Evolutionary conservation across 2,888 invertebrate genomes (phyloP), one percentile per base, ranked within the genome.

Genomic region (Coleophora deauratella): DNA sequence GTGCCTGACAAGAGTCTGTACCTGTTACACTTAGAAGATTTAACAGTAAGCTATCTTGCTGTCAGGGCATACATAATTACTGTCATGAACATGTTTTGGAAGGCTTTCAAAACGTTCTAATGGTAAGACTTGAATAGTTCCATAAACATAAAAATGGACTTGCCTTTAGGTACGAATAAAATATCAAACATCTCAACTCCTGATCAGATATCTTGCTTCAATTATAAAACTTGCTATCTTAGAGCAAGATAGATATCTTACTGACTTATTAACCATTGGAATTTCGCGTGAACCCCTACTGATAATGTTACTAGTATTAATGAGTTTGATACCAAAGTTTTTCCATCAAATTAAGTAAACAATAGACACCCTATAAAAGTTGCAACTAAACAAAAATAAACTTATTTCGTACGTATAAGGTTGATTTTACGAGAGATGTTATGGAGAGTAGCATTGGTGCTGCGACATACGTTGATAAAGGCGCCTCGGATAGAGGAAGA

Each of bases 271-370:
- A 60, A 57, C 56, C 58, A 52, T 51, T 46, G 55, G 52, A 57
- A 57, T 58, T 58, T 31, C 57, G 66, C 63, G 69, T 58, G 66
- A 68, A 73, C 73, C 72, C 67, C 54, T 38, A 50, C 63, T 57
- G 69, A 72, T 76, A 74, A 65, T 61, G 58, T 59, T 59, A 44
- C 42, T 47, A 54, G 65, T 72, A 78, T 75, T 78, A 82, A 81
- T 78, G 77, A 77, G 63, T 66, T 64, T 58, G 71, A 78, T 80
- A 77, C 66, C 57, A 72, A 76, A 84, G 63, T 78, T 81, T 74
- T 64, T 62, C 71, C 72, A 79, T 81, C 76, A 82, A 81, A 80
- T 81, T 80, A 81, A 75, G 66, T 74, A 69, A 72, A 75, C 76
- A 75, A 66, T 74, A 69, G 72, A 75, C 76, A 72, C 58, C 47